phyloP scores from a whole-genome alignment of 2,113 vertebrate genomes.

The human region DNA sequence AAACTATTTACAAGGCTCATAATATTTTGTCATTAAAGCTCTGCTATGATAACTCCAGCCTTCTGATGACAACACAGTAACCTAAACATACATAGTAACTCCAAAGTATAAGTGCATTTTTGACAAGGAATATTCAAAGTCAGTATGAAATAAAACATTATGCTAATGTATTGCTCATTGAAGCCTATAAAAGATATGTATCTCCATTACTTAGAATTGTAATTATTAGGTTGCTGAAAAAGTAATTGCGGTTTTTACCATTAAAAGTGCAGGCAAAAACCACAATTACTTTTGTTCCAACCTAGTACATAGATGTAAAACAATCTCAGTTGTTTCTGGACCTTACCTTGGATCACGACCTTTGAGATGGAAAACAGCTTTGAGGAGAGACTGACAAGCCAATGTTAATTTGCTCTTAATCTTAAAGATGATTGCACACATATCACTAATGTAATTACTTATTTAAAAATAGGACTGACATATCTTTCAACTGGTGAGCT shows the following conservation, averaged over 20 bases:
- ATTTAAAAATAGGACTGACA: background rate
- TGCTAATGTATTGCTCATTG: background rate
- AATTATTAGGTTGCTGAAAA: background rate
- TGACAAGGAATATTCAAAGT: background rate
- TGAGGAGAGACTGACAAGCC: background rate
- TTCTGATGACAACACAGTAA: background rate
- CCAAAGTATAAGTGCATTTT: slow-evolving; percentile 8
- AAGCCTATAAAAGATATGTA: background rate
- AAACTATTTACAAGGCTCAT: background rate
- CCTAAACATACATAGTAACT: background rate
- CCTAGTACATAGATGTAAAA: background rate
- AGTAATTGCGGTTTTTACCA: too few relatives aligned
- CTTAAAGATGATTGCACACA: background rate
- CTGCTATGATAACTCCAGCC: background rate
- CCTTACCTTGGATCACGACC: background rate
- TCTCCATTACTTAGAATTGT: background rate
- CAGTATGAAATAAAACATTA: background rate
- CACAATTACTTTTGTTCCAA: too few relatives aligned
- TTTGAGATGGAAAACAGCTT: background rate
- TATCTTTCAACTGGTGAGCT: background rate
- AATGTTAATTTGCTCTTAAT: background rate
- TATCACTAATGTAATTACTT: background rate
- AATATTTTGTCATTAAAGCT: background rate
- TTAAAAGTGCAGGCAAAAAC: too few relatives aligned
- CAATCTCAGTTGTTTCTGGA: background rate